Base-by-base conservation (phyloP, 2,797 vertebrate genomes). In the Falco rusticolus region DNA sequence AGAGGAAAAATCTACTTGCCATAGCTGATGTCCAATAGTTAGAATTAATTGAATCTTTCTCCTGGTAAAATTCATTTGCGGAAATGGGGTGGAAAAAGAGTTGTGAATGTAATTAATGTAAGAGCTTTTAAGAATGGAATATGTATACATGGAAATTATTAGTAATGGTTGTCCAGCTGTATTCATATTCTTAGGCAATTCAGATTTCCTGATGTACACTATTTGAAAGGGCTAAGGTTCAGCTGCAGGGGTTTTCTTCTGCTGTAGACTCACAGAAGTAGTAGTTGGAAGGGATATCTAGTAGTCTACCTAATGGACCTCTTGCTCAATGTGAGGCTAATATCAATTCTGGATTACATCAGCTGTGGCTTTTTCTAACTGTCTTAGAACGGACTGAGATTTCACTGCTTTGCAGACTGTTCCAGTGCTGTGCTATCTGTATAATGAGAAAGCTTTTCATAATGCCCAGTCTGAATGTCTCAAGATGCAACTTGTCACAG, bases 201-300 rank as follows among this genome's bases (percentile, higher is more conserved):
- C 48, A 45, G 11, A 50, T 90, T 84, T 86, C 16, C 45, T 93
- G 37, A 86, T 66, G 41, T 51, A 60, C 18, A 17, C 8, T 65
- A 7, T 56, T 70, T 83, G 34, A 19, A 64, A 75, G 20, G 39
- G 39, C 18, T 53, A 20, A n/a, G 34, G 14, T 34, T 86, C 60
- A 82, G 7, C n/a, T 66, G 34, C 34, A 59, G 4, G 18, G 0
- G 0, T 4, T 41, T n/a, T 51, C 60, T 50, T 63, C 31, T 54
- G 2, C 21, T 34, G 43, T 45, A 39, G 57, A 31, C 11, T 88
- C 14, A n/a, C 6, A 53, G 51, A 84, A 53, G 25, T 47, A 12
- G 11, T 41, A 45, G 16, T 12, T 81, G 39, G 18, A 59, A 80
- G 16, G 26, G 5, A 4, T 54, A 45, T 37, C 21, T 86, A 14